Evolutionary conservation across 2,888 invertebrate genomes (phyloP), one percentile per base, ranked within the genome.

Genomic region (Athalia rosae): DNA sequence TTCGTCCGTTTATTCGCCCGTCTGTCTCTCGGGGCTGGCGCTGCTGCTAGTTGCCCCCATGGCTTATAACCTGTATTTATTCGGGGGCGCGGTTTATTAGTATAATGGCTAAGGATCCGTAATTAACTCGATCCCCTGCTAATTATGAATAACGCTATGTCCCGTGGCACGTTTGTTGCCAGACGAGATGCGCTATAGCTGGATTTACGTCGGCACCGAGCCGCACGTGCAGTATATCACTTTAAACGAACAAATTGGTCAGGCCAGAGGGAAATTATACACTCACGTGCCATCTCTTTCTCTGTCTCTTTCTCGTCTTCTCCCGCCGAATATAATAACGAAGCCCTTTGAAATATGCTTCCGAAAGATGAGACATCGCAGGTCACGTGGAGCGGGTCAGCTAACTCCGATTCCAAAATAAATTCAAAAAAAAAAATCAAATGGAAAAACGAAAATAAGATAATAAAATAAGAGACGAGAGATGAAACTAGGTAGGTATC

Each of bases 71-170:
- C 58, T 58, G 71, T 71, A 71, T 71, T 71, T 71, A 71, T 71
- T 71, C 71, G 71, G 71, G 71, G 71, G 71, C n/a, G 47, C 71
- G 71, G 71, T 71, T 71, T 58, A 71, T 71, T 71, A 71, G 71
- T 56, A 71, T 71, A 71, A 71, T 71, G 71, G 71, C 45, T 71
- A 43, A 58, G 58, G 71, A 71, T 71, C 58, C 71, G 71, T 71
- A 71, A 71, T 71, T 71, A 71, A 71, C 71, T 71, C 71, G 71
- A 71, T 71, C 71, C 71, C 58, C 58, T 71, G 71, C 71, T 71
- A 71, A 71, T 71, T 58, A 71, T 71, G 69, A 71, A 71, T 71
- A 71, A 71, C 71, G 50, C 71, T 71, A 56, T 56, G 71, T 71
- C 71, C 71, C 71, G 53, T 67, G 53, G 67, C 67, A 53, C 53